Conservation (phyloP, 2,888 invertebrate species). For the Ectemnius cavifrons region DNA sequence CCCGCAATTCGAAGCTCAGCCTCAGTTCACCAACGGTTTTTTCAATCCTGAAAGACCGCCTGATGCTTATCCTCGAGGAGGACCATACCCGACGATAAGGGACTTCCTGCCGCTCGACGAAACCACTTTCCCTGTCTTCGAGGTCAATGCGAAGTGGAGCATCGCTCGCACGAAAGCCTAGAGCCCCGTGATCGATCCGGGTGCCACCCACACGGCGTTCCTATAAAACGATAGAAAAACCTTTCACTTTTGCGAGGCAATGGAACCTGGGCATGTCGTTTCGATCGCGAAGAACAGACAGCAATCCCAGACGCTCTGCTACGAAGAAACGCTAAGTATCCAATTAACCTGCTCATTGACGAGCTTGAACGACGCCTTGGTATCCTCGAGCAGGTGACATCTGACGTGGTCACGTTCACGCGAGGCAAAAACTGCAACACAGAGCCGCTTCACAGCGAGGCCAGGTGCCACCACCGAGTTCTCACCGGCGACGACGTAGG, state of each 20-base stretch:
- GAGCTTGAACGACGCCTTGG: constrained; percentile 89
- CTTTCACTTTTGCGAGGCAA: background rate
- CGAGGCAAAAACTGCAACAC: constrained; percentile 87
- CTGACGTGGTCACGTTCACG: constrained; percentile 80
- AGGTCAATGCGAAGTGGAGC: constrained; percentile 91
- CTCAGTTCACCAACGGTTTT: constrained; percentile 61
- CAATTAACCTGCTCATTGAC: constrained; percentile 61
- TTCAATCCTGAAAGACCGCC: constrained; percentile 91
- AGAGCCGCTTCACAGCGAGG: constrained; percentile 88
- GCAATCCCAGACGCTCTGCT: background rate
- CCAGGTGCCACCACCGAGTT: constrained; percentile 82
- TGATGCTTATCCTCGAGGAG: constrained; percentile 86
- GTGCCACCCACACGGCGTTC: constrained; percentile 88
- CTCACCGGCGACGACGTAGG: constrained; percentile 93
- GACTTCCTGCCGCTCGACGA: constrained; percentile 90
- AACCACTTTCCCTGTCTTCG: constrained; percentile 90
- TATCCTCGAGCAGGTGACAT: constrained; percentile 94
- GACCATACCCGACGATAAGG: constrained; percentile 93
- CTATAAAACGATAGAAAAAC: constrained; percentile 65
- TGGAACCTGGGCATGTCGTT: background rate
- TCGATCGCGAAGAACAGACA: background rate
- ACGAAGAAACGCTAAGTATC: background rate
- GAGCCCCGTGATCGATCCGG: constrained; percentile 91
- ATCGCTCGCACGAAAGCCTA: constrained; percentile 92
- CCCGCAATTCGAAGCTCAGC: constrained; percentile 65